These are phyloP conservation scores for Characodon lateralis DNA, from an alignment of 2,797 vertebrate species.

Conservation along the genomic window DNA sequence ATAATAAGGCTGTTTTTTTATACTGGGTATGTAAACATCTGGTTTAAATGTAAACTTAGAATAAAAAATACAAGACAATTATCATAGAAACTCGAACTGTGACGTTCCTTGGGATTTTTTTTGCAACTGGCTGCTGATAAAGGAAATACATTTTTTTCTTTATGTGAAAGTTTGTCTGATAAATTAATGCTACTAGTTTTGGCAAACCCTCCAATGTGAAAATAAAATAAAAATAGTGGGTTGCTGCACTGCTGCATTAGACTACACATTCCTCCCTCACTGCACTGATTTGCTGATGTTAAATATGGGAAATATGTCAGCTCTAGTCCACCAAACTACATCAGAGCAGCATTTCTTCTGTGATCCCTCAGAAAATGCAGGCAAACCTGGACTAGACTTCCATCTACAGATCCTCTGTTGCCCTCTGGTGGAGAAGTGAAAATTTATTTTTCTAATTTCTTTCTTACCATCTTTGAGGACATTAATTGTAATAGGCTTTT, in stretches of 20 bases:
- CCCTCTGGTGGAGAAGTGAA: conserved; percentile 54
- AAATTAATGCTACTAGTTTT: neutral
- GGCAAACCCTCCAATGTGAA: neutral
- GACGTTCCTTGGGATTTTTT: neutral
- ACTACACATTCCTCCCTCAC: neutral
- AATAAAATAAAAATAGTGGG: neutral
- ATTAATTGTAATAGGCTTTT: neutral
- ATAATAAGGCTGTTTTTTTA: neutral
- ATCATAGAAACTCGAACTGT: neutral
- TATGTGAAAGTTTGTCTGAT: neutral
- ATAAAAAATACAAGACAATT: neutral
- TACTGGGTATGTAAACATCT: neutral
- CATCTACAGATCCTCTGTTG: conserved; percentile 45
- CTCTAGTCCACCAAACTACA: neutral
- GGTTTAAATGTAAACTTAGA: neutral
- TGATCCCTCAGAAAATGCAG: neutral
- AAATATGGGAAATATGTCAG: neutral
- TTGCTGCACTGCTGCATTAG: neutral
- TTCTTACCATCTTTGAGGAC: neutral
- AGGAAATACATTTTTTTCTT: neutral
- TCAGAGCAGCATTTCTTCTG: neutral
- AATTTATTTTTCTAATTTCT: neutral
- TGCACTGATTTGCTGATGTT: neutral
- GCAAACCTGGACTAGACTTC: neutral
- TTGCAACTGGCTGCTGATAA: neutral